Evolutionary conservation across 2,797 vertebrate genomes (phyloP).

Genomic region (Anniella stebbinsi): DNA sequence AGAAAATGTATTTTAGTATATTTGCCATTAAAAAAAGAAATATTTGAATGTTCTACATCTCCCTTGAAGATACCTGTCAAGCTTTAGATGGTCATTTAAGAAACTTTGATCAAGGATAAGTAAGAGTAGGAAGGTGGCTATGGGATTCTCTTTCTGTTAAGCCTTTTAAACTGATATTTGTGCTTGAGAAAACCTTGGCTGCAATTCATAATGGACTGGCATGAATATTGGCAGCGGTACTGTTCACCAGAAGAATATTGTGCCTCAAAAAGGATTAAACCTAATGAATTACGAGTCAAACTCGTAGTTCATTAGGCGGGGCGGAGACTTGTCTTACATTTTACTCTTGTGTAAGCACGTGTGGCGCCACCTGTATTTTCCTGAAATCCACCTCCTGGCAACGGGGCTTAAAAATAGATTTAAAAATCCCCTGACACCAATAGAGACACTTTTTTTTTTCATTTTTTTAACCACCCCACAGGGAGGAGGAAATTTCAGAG

Average conservation of each 20-base stretch:
- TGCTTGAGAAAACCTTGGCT: neutral
- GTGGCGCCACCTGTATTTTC: no score
- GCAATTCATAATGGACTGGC: neutral
- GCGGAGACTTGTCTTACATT: no score
- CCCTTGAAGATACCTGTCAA: constrained; percentile 37
- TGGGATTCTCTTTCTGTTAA: neutral
- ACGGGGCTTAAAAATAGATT: no score
- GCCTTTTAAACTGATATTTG: neutral
- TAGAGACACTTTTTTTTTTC: no score
- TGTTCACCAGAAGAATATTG: neutral
- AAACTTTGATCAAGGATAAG: neutral
- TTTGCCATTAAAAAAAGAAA: constrained; percentile 51
- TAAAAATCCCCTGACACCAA: no score
- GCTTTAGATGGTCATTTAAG: constrained; percentile 44
- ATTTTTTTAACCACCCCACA: no score
- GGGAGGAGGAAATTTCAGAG: no score
- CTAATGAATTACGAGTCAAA: no score
- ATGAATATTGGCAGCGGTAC: neutral
- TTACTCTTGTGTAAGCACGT: no score
- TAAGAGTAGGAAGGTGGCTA: neutral
- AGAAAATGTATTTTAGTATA: constrained; percentile 37
- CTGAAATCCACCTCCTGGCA: no score
- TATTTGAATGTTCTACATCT: constrained; percentile 59
- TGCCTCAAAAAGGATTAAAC: neutral
- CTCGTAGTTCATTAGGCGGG: no score